These are phyloP conservation scores for Tenthredo notha DNA, from an alignment of 2,888 invertebrate species.

Conservation along the genomic window DNA sequence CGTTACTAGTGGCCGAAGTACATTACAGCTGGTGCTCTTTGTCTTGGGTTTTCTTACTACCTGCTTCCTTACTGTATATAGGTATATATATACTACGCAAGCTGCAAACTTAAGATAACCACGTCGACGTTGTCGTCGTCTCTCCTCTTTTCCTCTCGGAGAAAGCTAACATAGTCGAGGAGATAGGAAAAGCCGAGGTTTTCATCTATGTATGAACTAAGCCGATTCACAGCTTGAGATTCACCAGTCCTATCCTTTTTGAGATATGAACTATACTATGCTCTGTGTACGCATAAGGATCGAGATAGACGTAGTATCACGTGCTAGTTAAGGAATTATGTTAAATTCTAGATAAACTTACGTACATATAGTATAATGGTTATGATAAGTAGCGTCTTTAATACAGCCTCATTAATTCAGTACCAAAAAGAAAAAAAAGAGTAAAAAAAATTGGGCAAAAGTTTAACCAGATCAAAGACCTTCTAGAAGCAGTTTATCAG, in stretches of 20 bases:
- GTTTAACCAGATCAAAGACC: neutral
- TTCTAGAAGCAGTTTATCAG: neutral
- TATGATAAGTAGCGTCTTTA: neutral
- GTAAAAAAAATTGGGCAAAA: neutral
- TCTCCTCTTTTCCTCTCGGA: neutral
- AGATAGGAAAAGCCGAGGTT: neutral
- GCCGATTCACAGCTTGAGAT: neutral
- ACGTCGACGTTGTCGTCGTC: neutral
- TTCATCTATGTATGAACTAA: neutral
- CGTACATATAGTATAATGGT: neutral
- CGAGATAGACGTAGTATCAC: neutral
- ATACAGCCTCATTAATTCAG: neutral
- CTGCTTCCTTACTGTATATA: neutral
- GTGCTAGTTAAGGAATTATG: neutral
- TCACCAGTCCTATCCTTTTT: neutral
- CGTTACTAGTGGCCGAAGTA: neutral
- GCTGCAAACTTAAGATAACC: slow-evolving; percentile 29
- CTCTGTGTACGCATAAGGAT: neutral
- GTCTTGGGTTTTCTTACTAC: neutral
- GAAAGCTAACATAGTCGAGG: neutral
- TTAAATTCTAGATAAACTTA: neutral
- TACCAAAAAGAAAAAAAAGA: neutral
- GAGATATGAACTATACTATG: neutral
- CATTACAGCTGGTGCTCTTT: neutral
- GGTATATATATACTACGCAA: neutral